Conservation (phyloP, 2,888 invertebrate genomes). For the Cephus spinipes region DNA sequence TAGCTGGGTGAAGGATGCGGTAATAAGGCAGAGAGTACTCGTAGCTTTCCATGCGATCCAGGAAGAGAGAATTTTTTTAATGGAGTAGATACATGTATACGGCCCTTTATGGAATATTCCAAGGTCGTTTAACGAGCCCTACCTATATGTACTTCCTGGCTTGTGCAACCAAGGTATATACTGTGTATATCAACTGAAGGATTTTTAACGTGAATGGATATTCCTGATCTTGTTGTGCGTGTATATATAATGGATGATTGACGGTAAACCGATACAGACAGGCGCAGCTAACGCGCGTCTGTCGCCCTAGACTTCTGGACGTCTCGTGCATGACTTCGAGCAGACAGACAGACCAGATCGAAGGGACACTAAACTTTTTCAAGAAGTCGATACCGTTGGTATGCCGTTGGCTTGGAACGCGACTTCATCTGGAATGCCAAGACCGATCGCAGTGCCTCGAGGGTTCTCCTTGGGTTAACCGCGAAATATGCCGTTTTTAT, state of each 20-base stretch:
- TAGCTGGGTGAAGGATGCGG: background rate
- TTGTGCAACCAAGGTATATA: background rate
- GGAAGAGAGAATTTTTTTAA: background rate
- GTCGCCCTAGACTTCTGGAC: background rate
- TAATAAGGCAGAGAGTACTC: background rate
- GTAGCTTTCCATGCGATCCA: background rate
- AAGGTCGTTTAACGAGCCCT: constrained; percentile 37
- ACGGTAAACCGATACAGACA: background rate
- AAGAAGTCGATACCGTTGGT: background rate
- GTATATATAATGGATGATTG: constrained; percentile 46
- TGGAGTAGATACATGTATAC: background rate
- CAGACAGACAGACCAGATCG: background rate
- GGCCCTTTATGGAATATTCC: constrained; percentile 37
- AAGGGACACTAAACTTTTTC: background rate
- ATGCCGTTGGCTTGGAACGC: background rate
- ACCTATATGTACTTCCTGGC: constrained; percentile 23
- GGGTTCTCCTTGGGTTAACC: constrained; percentile 14
- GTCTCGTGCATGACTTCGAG: background rate
- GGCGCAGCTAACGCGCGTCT: background rate
- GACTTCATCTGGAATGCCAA: background rate
- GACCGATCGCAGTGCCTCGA: constrained; percentile 6
- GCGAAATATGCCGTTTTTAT: constrained; percentile 48
- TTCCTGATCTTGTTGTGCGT: constrained; percentile 9
- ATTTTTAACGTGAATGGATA: background rate
- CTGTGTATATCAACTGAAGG: background rate